Evolutionary conservation across 2,888 invertebrate genomes (phyloP).

Genomic region (Clostera curtula): DNA sequence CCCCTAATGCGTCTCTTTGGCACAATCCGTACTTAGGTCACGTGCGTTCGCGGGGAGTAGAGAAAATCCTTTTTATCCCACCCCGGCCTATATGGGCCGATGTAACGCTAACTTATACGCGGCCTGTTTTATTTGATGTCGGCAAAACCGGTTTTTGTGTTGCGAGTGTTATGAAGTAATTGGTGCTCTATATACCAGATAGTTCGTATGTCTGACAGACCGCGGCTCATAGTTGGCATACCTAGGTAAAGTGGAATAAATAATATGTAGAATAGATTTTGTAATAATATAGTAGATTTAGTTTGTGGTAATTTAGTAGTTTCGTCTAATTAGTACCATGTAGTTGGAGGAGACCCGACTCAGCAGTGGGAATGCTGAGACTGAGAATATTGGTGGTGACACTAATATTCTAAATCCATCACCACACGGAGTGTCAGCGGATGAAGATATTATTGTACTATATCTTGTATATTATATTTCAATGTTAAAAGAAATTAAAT

Average conservation of each 20-base stretch:
- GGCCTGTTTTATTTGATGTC: constrained; percentile 15
- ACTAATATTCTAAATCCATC: no score
- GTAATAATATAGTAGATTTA: no score
- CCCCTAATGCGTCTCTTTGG: constrained; percentile 30
- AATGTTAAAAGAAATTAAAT: no score
- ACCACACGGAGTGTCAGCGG: no score
- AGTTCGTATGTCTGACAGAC: not conserved
- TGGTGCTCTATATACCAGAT: constrained; percentile 2
- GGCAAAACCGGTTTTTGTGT: constrained; percentile 10
- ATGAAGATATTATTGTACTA: no score
- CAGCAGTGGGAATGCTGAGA: no score
- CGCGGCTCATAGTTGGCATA: not conserved
- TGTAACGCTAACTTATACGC: constrained; percentile 24
- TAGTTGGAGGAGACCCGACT: no score
- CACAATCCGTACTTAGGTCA: constrained; percentile 43
- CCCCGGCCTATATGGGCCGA: constrained; percentile 23
- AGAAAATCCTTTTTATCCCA: constrained; percentile 45
- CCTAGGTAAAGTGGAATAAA: not conserved
- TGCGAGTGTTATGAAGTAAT: constrained; percentile 7
- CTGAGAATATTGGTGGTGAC: no score
- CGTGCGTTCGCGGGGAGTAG: constrained; percentile 43
- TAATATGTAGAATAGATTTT: no score
- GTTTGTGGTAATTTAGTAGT: no score
- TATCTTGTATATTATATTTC: no score
- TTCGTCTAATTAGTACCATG: no score